These are phyloP conservation scores for Stenurella melanura DNA, from an alignment of 2,888 invertebrate genomes.

Conservation along the genomic window DNA sequence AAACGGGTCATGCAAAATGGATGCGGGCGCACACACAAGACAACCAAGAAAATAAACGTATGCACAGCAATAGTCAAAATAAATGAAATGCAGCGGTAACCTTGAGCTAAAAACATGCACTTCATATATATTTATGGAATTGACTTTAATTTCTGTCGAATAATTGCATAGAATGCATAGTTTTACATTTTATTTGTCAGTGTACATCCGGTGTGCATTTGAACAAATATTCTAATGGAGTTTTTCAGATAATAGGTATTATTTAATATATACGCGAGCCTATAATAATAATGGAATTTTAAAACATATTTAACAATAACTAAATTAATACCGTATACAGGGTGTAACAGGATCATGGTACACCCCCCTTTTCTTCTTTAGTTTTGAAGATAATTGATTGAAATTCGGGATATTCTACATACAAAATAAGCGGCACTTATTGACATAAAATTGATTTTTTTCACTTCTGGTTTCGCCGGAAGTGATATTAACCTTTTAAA, in stretches of 20 bases:
- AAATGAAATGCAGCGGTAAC: conserved; percentile 49
- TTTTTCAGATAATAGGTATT: conserved; percentile 9
- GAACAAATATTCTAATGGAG: conserved; percentile 29
- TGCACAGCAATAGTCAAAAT: conserved; percentile 46
- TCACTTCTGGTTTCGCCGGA: too few relatives aligned
- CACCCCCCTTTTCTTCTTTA: too few relatives aligned
- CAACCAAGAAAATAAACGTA: conserved; percentile 43
- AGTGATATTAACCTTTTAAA: too few relatives aligned
- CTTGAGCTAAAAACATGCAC: conserved; percentile 49
- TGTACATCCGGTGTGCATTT: conserved; percentile 48
- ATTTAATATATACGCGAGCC: background rate
- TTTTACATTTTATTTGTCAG: conserved; percentile 55
- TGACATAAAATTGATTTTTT: too few relatives aligned
- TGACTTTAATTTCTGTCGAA: conserved; percentile 50
- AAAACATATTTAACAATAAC: background rate
- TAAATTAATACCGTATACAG: too few relatives aligned
- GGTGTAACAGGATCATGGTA: too few relatives aligned
- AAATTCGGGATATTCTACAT: too few relatives aligned
- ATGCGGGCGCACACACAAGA: conserved; percentile 55
- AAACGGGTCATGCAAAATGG: conserved; percentile 59
- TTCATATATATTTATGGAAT: conserved; percentile 48
- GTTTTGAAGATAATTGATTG: too few relatives aligned
- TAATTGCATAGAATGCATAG: conserved; percentile 55
- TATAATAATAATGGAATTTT: background rate
- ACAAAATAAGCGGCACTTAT: too few relatives aligned